These are phyloP conservation scores for Girardinichthys multiradiatus DNA, from an alignment of 2,113 vertebrate species.

Conservation along the genomic window DNA sequence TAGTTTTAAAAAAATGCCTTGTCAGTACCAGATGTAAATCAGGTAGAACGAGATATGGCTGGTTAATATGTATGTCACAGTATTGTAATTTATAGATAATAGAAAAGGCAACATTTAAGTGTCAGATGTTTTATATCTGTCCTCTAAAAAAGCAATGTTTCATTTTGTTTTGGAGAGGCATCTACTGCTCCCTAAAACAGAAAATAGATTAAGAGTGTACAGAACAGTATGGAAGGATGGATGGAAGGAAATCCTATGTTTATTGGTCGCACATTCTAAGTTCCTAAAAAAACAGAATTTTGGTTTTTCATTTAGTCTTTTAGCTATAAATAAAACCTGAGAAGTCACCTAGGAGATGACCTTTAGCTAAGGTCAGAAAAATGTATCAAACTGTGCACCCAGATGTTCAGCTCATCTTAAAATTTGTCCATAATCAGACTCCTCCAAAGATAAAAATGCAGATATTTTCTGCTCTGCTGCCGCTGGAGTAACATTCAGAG, in stretches of 20 bases:
- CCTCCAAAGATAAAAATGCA: background rate
- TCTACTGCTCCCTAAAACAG: background rate
- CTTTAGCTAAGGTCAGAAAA: background rate
- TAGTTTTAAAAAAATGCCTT: background rate
- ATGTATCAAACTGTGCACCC: background rate
- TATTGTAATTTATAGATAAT: background rate
- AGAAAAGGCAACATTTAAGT: background rate
- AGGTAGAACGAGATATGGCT: background rate
- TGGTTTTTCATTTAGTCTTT: background rate
- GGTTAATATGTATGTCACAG: background rate
- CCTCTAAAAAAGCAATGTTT: background rate
- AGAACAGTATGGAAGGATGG: background rate
- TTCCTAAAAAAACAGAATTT: background rate
- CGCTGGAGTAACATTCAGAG: background rate
- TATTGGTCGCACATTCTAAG: background rate
- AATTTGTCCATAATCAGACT: background rate
- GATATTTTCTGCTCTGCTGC: background rate
- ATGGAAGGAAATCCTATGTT: background rate
- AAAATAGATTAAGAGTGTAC: conserved; percentile 11
- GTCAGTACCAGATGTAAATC: conserved; percentile 2
- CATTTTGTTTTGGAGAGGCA: too few relatives aligned
- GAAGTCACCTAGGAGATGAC: too few relatives aligned
- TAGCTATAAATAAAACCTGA: too few relatives aligned
- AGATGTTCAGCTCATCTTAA: background rate
- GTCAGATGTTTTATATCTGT: too few relatives aligned